Base-by-base conservation (phyloP, 2,113 vertebrate species). In the Gadus chalcogrammus region DNA sequence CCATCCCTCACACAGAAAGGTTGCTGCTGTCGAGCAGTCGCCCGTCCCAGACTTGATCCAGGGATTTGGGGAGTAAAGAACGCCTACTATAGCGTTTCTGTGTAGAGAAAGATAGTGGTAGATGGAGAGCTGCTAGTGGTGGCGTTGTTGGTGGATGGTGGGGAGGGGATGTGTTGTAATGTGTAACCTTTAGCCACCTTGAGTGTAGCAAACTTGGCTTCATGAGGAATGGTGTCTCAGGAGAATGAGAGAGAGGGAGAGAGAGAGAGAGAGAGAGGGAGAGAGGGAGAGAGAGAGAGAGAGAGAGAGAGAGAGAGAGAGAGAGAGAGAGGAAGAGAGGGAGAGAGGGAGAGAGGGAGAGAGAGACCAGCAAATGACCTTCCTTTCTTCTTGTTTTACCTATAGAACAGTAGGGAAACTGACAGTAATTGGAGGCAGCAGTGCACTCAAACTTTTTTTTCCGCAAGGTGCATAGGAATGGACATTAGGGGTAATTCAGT, bases 391-490 rank as follows among this genome's bases (percentile, higher is more conserved):
- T 68, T 20, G 18, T 67, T 85, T 71, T 56, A 82, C 63, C 53
- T 80, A 69, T 78, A 69, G 64, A 65, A 71, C 74, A 76, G 73
- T 24, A 58, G 31, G 31, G 31, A 55, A 80, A 71, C 65, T 74
- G 69, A 80, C 62, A 69, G 68, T 77, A 69, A 84, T 81, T 81
- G 71, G 61, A 79, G 74, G 64, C 81, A 73, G 72, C 72, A 71
- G n/a, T 15, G 17, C 24, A 35, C 65, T 56, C 38, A 13, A 12
- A 67, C 55, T 55, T 66, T 24, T 24, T 24, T 64, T 64, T 27
- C 66, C 24, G 69, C 58, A 17, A 59, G 6, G 58, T n/a, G 17
- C 58, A 59, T 18, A 35, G 4, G 24, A 24, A 24, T 24, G 24
- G 24, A 24, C 24, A 24, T 24, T 24, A 24, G 24, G 24, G 31